Evolutionary conservation across 2,113 vertebrate species (phyloP).

Genomic region (Solea senegalensis): DNA sequence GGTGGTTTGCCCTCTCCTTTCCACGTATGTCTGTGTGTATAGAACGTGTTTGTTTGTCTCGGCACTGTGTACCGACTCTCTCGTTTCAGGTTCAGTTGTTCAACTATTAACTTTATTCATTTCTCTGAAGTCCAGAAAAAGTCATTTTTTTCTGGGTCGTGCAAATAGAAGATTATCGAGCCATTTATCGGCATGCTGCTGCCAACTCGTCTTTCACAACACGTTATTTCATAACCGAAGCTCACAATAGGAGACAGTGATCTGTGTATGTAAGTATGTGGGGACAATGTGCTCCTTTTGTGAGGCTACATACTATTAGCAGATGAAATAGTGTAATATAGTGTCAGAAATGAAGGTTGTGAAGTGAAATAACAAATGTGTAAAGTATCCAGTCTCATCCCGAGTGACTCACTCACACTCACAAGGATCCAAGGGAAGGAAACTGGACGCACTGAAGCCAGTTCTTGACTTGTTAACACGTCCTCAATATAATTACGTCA

Average conservation of each 20-base stretch:
- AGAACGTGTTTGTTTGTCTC: slow-evolving; percentile 43
- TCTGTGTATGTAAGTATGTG: not conserved
- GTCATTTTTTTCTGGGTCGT: not conserved
- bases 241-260: not conserved
- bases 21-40: slow-evolving; percentile 9
- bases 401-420: slow-evolving; percentile 26
- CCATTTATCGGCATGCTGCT: not conserved
- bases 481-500: slow-evolving; percentile 48
- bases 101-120: not conserved
- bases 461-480: slow-evolving; percentile 36
- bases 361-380: not conserved
- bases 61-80: slow-evolving; percentile 24
- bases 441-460: slow-evolving; percentile 55
- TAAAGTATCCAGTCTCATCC: slow-evolving; percentile 48
- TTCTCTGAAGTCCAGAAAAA: slow-evolving; percentile 5
- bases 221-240: not conserved
- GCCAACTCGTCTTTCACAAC: not conserved
- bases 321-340: not conserved
- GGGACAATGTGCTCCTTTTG: too few species aligned
- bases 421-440: slow-evolving; percentile 33
- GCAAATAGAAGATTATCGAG: not conserved
- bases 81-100: slow-evolving; percentile 5
- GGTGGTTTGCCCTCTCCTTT: slow-evolving; percentile 33
- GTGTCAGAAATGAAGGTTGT: too few species aligned
- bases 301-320: too few species aligned